phyloP scores from a whole-genome alignment of 2,888 invertebrate species.

The Megalurothrips usitatus region DNA sequence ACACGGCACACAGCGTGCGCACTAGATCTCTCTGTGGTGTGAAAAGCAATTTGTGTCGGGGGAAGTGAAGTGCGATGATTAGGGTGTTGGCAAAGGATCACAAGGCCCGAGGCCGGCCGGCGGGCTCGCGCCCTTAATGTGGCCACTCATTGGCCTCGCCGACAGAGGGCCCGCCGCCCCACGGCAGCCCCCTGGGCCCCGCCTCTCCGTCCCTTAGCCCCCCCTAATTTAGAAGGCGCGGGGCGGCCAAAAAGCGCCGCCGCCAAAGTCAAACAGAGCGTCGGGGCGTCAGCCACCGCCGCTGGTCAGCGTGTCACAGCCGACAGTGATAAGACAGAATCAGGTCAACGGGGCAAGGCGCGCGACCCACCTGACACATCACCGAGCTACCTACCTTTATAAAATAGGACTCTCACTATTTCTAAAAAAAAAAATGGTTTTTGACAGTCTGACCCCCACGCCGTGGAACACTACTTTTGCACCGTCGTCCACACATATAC shows the following conservation, averaged over 20 bases:
- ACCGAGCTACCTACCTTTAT: no score
- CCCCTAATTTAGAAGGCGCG: conserved; percentile 7
- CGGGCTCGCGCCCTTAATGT: not conserved
- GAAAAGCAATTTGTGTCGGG: conserved; percentile 15
- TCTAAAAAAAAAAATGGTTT: no score
- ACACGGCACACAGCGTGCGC: not conserved
- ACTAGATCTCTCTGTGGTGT: not conserved
- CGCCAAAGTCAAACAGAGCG: conserved; percentile 8
- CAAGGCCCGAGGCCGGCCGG: not conserved
- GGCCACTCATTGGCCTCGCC: conserved; percentile 7
- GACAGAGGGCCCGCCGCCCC: not conserved
- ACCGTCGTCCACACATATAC: no score
- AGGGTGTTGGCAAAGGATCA: not conserved
- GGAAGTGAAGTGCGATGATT: conserved; percentile 8
- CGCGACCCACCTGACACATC: no score
- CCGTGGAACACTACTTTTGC: no score
- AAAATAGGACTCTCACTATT: no score
- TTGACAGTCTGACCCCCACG: no score
- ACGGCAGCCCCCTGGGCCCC: not conserved
- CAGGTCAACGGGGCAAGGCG: no score
- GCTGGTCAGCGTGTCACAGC: no score
- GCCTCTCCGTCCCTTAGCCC: not conserved
- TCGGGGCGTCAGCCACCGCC: not conserved
- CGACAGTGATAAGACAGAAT: no score
- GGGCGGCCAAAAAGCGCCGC: not conserved